Conservation (phyloP, 2,797 vertebrate genomes). For the Otus scops region DNA sequence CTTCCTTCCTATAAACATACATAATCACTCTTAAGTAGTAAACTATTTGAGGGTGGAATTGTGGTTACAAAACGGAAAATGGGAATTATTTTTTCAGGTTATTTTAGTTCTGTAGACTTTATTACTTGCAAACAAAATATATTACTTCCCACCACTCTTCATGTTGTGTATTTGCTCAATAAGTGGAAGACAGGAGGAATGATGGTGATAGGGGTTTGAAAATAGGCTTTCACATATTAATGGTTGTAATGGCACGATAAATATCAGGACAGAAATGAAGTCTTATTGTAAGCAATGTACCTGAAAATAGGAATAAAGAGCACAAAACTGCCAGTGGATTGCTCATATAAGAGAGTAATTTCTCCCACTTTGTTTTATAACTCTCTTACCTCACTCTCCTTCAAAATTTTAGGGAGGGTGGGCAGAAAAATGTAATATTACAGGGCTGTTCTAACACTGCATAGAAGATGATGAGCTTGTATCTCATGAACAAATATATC, state of each 20-base stretch:
- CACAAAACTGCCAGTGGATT: not conserved
- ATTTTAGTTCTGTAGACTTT: not conserved
- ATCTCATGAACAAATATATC: constrained; percentile 30
- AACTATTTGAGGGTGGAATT: not conserved
- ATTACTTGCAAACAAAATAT: not conserved
- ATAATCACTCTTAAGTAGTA: not conserved
- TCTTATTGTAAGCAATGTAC: not conserved
- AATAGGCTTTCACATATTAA: not conserved
- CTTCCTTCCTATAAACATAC: not conserved
- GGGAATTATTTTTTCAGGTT: not conserved
- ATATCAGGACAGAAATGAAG: not conserved
- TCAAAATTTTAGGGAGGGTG: not conserved
- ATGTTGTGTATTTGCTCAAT: not conserved
- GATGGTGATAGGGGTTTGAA: not conserved
- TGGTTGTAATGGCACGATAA: not conserved
- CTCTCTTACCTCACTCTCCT: not conserved
- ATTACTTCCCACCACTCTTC: not conserved
- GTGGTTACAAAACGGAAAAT: not conserved
- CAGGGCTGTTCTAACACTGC: not conserved
- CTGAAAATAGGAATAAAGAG: not conserved
- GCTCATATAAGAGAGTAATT: not conserved
- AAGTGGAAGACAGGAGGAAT: not conserved
- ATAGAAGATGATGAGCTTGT: not conserved
- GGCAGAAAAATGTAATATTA: not conserved
- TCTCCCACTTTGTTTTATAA: not conserved